phyloP scores from a whole-genome alignment of 2,888 invertebrate genomes.

The Spilarctia lutea region DNA sequence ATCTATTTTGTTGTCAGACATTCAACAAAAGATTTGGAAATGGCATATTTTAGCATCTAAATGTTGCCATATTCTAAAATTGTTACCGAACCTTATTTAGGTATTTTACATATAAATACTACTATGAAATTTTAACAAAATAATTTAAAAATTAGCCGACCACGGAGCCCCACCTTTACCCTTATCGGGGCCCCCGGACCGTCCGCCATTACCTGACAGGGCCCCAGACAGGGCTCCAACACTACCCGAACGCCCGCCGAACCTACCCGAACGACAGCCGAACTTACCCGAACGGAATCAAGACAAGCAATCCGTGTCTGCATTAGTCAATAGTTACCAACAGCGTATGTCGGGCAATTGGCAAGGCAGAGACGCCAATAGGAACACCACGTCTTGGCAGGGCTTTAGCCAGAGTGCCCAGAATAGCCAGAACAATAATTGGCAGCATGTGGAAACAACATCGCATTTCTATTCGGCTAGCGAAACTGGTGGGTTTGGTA shows the following conservation, averaged over 20 bases:
- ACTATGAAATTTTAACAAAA: constrained; percentile 12
- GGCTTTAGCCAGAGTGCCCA: constrained; percentile 26
- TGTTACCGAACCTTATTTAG: neutral
- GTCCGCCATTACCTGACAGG: constrained; percentile 60
- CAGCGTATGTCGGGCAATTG: constrained; percentile 69
- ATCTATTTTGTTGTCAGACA: neutral
- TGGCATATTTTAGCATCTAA: no score
- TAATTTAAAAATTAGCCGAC: constrained; percentile 52
- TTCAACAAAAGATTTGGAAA: no score
- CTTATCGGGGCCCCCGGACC: constrained; percentile 66
- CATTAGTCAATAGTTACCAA: constrained; percentile 80
- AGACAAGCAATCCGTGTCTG: constrained; percentile 72
- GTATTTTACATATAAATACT: neutral
- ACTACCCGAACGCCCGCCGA: constrained; percentile 59
- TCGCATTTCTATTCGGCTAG: constrained; percentile 79
- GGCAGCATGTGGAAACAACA: constrained; percentile 70
- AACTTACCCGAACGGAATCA: constrained; percentile 53
- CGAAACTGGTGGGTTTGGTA: constrained; percentile 78
- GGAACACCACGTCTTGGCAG: constrained; percentile 54
- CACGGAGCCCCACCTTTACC: constrained; percentile 74
- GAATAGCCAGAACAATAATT: constrained; percentile 68
- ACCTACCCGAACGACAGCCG: constrained; percentile 63
- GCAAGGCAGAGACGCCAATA: constrained; percentile 61
- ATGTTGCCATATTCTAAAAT: no score
- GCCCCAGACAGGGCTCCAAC: constrained; percentile 59